A percentile compares a stretch with the other conserved stretches of the same genome.
Evolutionary conservation across 2,113 vertebrate species (phyloP).

Genomic region (Hoplias malabaricus): DNA sequence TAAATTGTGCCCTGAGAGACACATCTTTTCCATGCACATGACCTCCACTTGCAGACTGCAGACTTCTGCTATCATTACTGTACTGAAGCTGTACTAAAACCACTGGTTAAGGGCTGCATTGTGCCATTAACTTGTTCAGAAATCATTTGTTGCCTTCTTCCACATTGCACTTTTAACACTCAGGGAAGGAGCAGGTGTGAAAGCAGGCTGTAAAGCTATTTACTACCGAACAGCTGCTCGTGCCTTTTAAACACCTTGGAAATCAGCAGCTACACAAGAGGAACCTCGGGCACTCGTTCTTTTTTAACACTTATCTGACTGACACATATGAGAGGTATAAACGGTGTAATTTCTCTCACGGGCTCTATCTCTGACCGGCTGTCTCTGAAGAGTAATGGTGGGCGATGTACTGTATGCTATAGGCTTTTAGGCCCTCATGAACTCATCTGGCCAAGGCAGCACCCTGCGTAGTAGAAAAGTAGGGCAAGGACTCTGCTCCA

Average conservation of each 20-base stretch:
- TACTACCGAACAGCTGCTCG: slow-evolving; percentile 1
- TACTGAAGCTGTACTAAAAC: no score
- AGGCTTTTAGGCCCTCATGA: background rate
- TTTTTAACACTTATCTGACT: background rate
- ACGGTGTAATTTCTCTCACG: background rate
- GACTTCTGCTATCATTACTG: no score
- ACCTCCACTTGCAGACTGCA: no score
- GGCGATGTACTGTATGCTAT: background rate
- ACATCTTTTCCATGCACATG: no score
- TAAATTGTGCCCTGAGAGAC: no score
- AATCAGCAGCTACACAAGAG: background rate
- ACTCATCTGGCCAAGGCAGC: background rate
- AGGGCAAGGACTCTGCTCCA: background rate
- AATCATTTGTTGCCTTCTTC: background rate
- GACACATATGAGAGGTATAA: background rate
- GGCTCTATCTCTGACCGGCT: background rate
- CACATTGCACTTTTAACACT: background rate
- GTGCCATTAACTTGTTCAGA: background rate
- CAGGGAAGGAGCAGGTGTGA: slow-evolving; percentile 12
- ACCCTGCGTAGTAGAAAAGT: background rate
- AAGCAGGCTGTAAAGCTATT: background rate
- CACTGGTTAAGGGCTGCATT: background rate
- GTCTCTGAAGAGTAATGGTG: background rate
- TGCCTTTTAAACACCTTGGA: background rate
- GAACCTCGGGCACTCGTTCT: background rate